These are phyloP conservation scores for Erythrolamprus reginae DNA, from an alignment of 2,113 vertebrate genomes.

Conservation along the genomic window DNA sequence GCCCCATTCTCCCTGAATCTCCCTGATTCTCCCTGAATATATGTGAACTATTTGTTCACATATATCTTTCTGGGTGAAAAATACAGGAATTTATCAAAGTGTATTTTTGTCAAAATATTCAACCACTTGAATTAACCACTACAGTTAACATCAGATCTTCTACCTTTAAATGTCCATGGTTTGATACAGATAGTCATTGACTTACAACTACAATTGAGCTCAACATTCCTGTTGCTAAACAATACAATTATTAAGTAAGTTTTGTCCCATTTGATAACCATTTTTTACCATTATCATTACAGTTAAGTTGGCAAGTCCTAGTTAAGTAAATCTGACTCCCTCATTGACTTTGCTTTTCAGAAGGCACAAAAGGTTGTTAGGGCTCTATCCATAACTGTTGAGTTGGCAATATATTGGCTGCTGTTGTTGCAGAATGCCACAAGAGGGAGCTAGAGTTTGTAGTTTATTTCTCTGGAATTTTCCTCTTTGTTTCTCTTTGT, in stretches of 20 bases:
- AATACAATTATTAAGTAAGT: not conserved
- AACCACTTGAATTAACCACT: not conserved
- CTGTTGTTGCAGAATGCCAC: too few relatives aligned
- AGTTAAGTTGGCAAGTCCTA: not conserved
- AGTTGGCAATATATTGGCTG: too few relatives aligned
- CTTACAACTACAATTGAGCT: not conserved
- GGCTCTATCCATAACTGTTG: too few relatives aligned
- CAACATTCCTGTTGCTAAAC: not conserved
- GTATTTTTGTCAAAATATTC: not conserved
- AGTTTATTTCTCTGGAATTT: too few relatives aligned
- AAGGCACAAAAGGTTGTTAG: too few relatives aligned
- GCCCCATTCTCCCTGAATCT: not conserved
- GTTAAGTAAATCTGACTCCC: too few relatives aligned
- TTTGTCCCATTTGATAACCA: not conserved
- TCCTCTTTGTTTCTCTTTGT: too few relatives aligned
- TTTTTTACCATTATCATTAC: not conserved
- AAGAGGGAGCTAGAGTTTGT: too few relatives aligned
- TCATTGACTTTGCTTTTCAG: too few relatives aligned
- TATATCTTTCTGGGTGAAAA: not conserved
- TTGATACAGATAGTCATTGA: not conserved
- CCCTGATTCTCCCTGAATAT: not conserved
- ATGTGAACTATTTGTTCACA: not conserved
- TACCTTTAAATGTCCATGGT: not conserved
- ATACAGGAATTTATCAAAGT: not conserved
- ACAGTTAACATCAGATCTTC: not conserved